These are phyloP conservation scores for Coranthus polyacanthus DNA, from an alignment of 2,797 vertebrate species.

Conservation along the genomic window DNA sequence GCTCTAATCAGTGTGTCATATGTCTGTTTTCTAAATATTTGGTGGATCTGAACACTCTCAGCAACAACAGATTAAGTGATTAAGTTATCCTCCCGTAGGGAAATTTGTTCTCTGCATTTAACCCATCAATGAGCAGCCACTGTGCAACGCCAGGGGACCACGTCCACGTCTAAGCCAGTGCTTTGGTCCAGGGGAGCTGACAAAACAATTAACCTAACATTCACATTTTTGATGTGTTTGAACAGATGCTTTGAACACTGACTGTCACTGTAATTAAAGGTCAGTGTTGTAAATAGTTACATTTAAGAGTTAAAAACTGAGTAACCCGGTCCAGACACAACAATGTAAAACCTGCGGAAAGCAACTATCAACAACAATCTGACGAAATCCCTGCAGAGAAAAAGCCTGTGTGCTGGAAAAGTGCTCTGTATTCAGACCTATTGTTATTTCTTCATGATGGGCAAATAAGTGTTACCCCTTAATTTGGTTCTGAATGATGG, in stretches of 20 bases:
- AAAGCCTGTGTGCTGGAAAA: conserved; percentile 38
- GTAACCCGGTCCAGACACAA: background rate
- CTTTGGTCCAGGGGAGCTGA: too few relatives aligned
- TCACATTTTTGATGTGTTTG: too few relatives aligned
- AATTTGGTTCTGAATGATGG: conserved; percentile 74
- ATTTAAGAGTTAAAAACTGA: background rate
- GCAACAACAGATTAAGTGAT: background rate
- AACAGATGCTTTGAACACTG: conserved; percentile 7
- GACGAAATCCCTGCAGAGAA: conserved; percentile 27
- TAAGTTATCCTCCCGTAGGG: too few relatives aligned
- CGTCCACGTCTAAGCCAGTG: too few relatives aligned
- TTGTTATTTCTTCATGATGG: conserved; percentile 57
- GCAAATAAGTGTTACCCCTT: conserved; percentile 70
- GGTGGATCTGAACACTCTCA: background rate
- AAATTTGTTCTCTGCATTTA: too few relatives aligned
- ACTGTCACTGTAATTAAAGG: conserved; percentile 37
- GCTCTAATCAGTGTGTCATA: too few relatives aligned
- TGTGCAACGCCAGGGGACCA: too few relatives aligned
- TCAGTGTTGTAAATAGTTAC: conserved; percentile 26
- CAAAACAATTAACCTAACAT: too few relatives aligned
- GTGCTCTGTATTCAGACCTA: conserved; percentile 43
- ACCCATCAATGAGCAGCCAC: too few relatives aligned
- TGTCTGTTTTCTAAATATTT: too few relatives aligned
- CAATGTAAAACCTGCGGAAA: conserved; percentile 16
- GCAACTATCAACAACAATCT: conserved; percentile 16